Base-by-base conservation (phyloP, 2,888 invertebrate species). In the Hypena proboscidalis region DNA sequence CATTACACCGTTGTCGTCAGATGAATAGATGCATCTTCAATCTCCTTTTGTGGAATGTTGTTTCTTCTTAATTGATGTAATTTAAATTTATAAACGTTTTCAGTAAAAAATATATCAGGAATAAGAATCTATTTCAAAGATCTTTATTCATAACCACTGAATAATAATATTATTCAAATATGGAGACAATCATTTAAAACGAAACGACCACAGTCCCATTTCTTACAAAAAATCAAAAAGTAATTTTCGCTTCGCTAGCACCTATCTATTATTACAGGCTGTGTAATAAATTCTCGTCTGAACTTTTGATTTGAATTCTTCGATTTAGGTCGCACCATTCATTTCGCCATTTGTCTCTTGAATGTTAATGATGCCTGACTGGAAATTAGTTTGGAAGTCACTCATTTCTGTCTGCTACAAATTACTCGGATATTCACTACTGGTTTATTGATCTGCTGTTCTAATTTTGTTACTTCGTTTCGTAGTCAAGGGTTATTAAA, bases 251-350 rank as follows among this genome's bases (percentile, higher is more conserved):
- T 42, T 39, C 38, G 9, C 22, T 39, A 47, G 31, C 36, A 35
- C 40, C 47, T 32, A 50, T 60, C 47, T 55, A 57, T 54, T 47
- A 50, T 56, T 45, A 49, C 41, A 30, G n/a, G 4, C 41, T 46
- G 40, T 26, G 15, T 41, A 42, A 53, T 47, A 43, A 32, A 53
- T 52, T 54, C 44, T 44, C 41, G 32, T 39, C 33, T 30, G 48
- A 56, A 63, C 42, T 66, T 68, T 60, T 49, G 45, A 56, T 65
- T 58, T 52, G 36, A 42, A 54, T 43, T 57, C 30, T 62, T 41
- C 26, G 43, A 68, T 68, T 61, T 55, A 46, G 66, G 61, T 56
- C 62, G 34, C 39, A 35, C 31, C 58, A 58, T 57, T 61, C 63
- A 61, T 66, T 69, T 63, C 35, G 50, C 41, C 57, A 50, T 61